A percentile compares a stretch with the other conserved stretches of the same genome.
phyloP scores from a whole-genome alignment of 1,140 invertebrate genomes.

The Drosophila ambigua region DNA sequence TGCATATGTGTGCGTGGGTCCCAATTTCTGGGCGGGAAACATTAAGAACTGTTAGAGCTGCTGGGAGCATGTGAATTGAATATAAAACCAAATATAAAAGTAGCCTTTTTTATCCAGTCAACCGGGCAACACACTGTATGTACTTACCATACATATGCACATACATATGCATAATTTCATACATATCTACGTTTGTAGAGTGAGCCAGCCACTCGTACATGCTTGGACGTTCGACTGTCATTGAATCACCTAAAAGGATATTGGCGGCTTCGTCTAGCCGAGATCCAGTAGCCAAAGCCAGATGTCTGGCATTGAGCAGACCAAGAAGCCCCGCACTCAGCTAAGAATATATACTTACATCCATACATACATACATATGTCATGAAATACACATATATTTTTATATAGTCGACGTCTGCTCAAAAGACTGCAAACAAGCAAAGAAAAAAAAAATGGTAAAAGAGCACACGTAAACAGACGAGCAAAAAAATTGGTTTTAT shows the following conservation, averaged over 20 bases:
- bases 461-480: slow-evolving; percentile 56
- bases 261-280: slow-evolving; percentile 64
- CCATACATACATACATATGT: slow-evolving; percentile 35
- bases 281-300: slow-evolving; percentile 53
- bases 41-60: slow-evolving; percentile 18
- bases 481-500: slow-evolving; percentile 79
- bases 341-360: slow-evolving; percentile 5
- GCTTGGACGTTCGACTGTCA: slow-evolving; percentile 53
- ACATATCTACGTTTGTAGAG: slow-evolving; percentile 3
- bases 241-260: slow-evolving; percentile 70
- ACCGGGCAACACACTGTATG: slow-evolving; percentile 28
- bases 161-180: slow-evolving; percentile 14
- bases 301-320: slow-evolving; percentile 66
- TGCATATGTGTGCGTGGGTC: slow-evolving; percentile 4
- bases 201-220: slow-evolving; percentile 13
- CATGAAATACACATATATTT: slow-evolving; percentile 72
- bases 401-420: slow-evolving; percentile 81
- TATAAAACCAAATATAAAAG: slow-evolving; percentile 79
- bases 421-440: slow-evolving; percentile 80
- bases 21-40: slow-evolving; percentile 18
- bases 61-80: slow-evolving; percentile 72
- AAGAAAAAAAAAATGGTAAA: slow-evolving; percentile 56
- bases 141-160: slow-evolving; percentile 10
- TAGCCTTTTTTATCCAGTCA: slow-evolving; percentile 42
- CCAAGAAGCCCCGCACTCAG: slow-evolving; percentile 62